Conservation (phyloP, 2,888 invertebrate genomes). For the Nephrotoma appendiculata region DNA sequence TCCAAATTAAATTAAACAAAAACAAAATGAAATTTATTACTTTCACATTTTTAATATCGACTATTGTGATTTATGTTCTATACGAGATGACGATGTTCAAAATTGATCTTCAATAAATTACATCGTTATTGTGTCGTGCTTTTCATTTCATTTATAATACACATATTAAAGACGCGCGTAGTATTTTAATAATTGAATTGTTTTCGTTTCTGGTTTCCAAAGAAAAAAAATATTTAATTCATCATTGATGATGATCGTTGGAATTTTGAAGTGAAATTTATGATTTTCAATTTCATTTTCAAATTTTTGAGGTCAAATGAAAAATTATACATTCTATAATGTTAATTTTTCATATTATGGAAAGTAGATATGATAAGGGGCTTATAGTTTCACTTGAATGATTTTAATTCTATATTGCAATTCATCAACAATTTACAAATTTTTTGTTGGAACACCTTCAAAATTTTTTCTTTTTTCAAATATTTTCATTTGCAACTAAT, state of each 20-base stretch:
- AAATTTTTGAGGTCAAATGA: background rate
- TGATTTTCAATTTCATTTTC: background rate
- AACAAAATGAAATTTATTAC: background rate
- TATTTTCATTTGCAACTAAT: background rate
- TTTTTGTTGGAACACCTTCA: background rate
- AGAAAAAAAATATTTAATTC: background rate
- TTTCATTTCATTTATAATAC: background rate
- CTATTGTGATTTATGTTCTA: background rate
- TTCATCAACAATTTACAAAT: background rate
- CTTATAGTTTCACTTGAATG: background rate
- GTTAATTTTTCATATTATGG: background rate
- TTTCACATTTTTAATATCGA: background rate
- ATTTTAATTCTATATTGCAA: background rate
- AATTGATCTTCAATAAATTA: background rate
- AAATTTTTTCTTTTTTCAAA: background rate
- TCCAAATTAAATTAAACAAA: background rate
- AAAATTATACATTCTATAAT: background rate
- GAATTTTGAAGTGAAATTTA: background rate
- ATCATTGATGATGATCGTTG: background rate
- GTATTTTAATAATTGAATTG: background rate
- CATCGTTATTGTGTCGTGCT: background rate
- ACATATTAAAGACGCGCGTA: background rate
- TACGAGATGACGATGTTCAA: background rate
- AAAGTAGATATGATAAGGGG: background rate
- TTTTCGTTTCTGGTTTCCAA: background rate